These are phyloP conservation scores for Varanus salvator DNA, from an alignment of 2,113 vertebrate genomes.

Conservation along the genomic window DNA sequence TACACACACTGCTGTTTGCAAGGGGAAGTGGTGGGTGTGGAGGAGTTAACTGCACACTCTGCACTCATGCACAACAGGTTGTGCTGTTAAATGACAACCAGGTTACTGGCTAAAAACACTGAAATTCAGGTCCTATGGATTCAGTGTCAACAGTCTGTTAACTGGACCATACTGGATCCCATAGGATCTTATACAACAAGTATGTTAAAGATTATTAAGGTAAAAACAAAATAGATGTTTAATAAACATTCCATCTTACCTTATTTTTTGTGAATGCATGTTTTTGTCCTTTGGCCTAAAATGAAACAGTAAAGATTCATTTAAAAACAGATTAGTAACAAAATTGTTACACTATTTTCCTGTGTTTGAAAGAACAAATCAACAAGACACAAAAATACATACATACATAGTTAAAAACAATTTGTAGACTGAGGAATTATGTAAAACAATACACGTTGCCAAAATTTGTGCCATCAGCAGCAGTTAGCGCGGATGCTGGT, in stretches of 20 bases:
- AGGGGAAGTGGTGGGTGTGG: too few relatives aligned
- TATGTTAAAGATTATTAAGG: background rate
- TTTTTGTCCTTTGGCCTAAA: constrained; percentile 74
- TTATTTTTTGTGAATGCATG: constrained; percentile 88
- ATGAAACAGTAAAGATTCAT: constrained; percentile 43
- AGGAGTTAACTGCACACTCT: too few relatives aligned
- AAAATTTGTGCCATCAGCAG: background rate
- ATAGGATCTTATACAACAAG: background rate
- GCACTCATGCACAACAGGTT: background rate
- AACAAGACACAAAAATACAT: background rate
- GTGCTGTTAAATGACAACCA: too few relatives aligned
- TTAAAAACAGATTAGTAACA: background rate
- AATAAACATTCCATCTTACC: constrained; percentile 69
- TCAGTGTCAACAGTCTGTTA: background rate
- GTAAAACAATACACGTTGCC: background rate
- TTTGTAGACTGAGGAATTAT: background rate
- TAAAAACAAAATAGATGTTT: background rate
- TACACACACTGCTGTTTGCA: too few relatives aligned
- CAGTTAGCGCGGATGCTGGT: background rate
- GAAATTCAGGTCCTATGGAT: background rate
- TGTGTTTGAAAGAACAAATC: background rate
- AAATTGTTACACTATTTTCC: background rate
- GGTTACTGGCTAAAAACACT: too few relatives aligned
- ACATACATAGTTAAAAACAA: background rate
- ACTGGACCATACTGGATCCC: background rate